These are phyloP conservation scores for Catagonus wagneri DNA, from an alignment of 2,113 vertebrate species.

Conservation along the genomic window DNA sequence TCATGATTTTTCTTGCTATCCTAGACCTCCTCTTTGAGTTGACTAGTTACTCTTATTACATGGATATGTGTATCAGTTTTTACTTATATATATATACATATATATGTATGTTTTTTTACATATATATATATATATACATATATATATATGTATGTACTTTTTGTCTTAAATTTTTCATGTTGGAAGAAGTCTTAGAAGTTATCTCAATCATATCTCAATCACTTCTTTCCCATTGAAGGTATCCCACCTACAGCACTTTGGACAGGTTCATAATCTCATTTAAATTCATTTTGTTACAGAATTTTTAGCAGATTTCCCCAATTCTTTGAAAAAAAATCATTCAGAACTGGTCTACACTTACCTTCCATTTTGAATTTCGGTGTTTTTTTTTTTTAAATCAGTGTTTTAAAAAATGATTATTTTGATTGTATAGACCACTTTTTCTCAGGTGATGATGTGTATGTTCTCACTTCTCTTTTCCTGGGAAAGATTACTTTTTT, in stretches of 20 bases:
- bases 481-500: neutral
- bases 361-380: slow-evolving; percentile 26
- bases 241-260: neutral
- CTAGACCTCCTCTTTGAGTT: neutral
- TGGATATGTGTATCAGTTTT: neutral
- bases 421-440: neutral
- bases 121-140: no score
- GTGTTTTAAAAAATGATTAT: neutral
- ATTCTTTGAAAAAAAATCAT: neutral
- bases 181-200: neutral
- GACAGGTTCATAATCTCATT: neutral
- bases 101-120: neutral
- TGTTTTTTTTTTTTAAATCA: neutral
- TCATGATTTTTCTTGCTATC: neutral
- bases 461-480: neutral
- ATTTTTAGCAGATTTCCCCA: neutral
- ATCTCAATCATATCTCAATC: no score
- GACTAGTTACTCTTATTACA: neutral
- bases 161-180: neutral
- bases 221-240: neutral
- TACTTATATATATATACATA: no score
- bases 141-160: neutral
- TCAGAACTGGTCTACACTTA: neutral
- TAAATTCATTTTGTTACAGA: neutral
- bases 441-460: neutral